phyloP scores from a whole-genome alignment of 2,888 invertebrate species.

The Margaritifera margaritifera region DNA sequence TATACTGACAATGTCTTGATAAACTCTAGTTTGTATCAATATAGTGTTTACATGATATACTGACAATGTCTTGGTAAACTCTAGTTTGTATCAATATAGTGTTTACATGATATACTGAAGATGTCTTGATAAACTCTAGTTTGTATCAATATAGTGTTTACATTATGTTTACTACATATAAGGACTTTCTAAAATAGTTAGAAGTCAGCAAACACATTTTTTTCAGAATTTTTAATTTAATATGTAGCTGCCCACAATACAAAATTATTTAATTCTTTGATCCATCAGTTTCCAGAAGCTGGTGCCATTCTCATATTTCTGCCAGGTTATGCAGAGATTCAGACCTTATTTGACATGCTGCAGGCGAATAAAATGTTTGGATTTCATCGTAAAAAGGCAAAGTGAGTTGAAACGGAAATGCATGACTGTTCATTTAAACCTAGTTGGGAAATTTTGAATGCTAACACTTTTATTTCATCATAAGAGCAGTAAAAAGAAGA shows the following conservation, averaged over 20 bases:
- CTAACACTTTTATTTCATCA: too few species aligned
- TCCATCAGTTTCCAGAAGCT: constrained; percentile 49
- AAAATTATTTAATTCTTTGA: background rate
- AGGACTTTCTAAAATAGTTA: background rate
- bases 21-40: too few species aligned
- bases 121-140: too few species aligned
- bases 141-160: background rate
- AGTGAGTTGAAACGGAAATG: constrained; percentile 29
- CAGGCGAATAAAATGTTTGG: constrained; percentile 54
- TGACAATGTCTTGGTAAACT: too few species aligned
- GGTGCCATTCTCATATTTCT: constrained; percentile 93
- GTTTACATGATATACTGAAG: too few species aligned
- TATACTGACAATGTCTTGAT: too few species aligned
- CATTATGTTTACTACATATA: background rate
- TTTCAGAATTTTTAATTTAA: constrained; percentile 8
- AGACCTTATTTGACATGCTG: constrained; percentile 65
- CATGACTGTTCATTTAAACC: background rate
- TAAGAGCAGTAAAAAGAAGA: too few species aligned
- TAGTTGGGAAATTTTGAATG: too few species aligned
- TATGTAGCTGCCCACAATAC: background rate
- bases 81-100: too few species aligned
- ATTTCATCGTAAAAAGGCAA: constrained; percentile 39
- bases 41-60: too few species aligned
- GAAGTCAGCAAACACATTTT: background rate
- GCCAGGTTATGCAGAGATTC: constrained; percentile 79